Evolutionary conservation across 2,113 vertebrate species (phyloP), one percentile per base, ranked within the genome.

Genomic region (Gobiocypris rarus): DNA sequence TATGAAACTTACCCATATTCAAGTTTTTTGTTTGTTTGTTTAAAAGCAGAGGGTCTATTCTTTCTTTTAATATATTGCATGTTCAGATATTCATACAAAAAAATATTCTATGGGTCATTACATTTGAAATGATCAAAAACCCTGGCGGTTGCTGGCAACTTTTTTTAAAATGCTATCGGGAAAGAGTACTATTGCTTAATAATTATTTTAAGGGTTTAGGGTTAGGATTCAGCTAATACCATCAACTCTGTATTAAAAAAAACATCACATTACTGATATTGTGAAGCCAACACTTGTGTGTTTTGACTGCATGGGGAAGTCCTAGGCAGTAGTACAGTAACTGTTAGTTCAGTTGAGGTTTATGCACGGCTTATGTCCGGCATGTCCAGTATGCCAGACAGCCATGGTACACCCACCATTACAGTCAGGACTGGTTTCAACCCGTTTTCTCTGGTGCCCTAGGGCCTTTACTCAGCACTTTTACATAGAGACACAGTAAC

Each of bases 401-500:
- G 52, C 58, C 86, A 83, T 65, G 65, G 82, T 82, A 54, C 84
- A 43, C 82, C 85, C 34, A 84, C 22, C 15, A 17, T 83, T 19
- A 56, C 65, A 1, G 38, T 17, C 54, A 82, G 26, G 11, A 73
- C 91, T 31, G 80, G 92, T 91, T 92, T 70, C 87, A 87, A 92
- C 92, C 91, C 48, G 92, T 63, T 59, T 38, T 17, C 54, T 86
- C 89, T 61, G 85, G 88, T 83, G 22, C 69, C 81, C 54, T 34
- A 84, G 83, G 84, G 81, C 83, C 88, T 86, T 17, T 61, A 89
- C 90, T 92, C 92, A 92, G 92, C 91, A 89, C 88, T 87, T 92
- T 89, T 86, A 87, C 91, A 89, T 88, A 1, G 91, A 91, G 91
- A 91, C 91, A 93, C 90, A 87, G 88, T 88, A 59, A 85, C 85